Conservation (phyloP, 2,888 invertebrate genomes). For the Lacanobia oleracea region DNA sequence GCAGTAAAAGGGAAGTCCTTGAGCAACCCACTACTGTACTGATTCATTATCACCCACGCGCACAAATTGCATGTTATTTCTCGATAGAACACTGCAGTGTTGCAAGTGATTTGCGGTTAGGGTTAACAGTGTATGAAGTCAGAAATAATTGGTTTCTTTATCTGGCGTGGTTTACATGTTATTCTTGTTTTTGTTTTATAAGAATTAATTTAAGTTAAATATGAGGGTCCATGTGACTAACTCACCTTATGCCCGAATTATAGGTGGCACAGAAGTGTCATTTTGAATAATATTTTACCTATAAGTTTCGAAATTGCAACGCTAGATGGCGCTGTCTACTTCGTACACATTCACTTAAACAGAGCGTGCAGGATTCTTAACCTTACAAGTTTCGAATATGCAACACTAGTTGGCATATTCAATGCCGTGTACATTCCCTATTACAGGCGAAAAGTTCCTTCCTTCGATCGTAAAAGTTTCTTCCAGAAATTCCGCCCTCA, state of each 20-base stretch:
- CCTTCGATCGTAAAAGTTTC: too few species aligned
- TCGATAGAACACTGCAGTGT: constrained; percentile 68
- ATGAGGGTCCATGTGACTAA: background rate
- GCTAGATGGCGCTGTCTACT: too few species aligned
- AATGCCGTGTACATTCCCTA: too few species aligned
- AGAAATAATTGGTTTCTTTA: constrained; percentile 36
- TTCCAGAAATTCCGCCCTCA: background rate
- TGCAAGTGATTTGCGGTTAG: constrained; percentile 63
- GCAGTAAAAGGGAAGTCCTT: constrained; percentile 89
- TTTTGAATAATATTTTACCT: too few species aligned
- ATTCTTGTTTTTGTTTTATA: constrained; percentile 14
- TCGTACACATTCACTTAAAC: too few species aligned
- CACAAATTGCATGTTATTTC: constrained; percentile 74
- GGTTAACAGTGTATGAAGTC: constrained; percentile 60
- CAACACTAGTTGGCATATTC: too few species aligned
- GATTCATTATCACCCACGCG: constrained; percentile 87
- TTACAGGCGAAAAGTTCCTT: background rate
- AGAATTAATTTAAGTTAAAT: too few species aligned
- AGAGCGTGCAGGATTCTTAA: too few species aligned
- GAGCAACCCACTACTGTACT: constrained; percentile 80
- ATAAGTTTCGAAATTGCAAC: too few species aligned
- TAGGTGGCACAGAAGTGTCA: too few species aligned
- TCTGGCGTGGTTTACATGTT: constrained; percentile 15
- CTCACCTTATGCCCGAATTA: background rate
- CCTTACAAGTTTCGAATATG: too few species aligned